Conservation (phyloP, 2,797 vertebrate species). For the Oophaga sylvatica region DNA sequence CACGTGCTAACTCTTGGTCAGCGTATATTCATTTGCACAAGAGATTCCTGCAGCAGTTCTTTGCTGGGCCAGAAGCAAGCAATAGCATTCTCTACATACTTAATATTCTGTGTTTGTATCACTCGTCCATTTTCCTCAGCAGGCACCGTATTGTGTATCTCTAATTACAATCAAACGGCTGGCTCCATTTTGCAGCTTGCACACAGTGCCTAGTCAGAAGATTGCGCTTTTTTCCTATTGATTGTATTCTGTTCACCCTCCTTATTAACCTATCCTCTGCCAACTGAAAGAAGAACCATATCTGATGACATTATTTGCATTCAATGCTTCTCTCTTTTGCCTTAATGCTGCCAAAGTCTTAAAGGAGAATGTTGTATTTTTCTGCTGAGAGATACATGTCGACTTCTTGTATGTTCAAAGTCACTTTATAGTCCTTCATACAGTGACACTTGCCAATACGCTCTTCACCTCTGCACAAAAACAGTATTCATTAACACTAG, state of each 20-base stretch:
- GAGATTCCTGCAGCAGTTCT: slow-evolving; percentile 1
- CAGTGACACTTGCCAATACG: not conserved
- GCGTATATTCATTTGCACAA: not conserved
- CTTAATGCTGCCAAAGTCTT: not conserved
- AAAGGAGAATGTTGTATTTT: not conserved
- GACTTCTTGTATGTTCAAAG: not conserved
- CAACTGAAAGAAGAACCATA: not conserved
- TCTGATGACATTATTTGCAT: not conserved
- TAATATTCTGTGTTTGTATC: slow-evolving; percentile 43
- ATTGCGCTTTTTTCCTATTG: not conserved
- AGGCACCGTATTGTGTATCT: slow-evolving; percentile 48
- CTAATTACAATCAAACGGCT: slow-evolving; percentile 49
- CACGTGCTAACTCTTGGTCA: not conserved
- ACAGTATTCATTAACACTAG: not conserved
- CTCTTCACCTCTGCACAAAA: not conserved
- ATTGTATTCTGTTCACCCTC: not conserved
- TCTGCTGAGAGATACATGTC: not conserved
- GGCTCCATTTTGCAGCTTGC: slow-evolving; percentile 41
- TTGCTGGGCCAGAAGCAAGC: slow-evolving; percentile 15
- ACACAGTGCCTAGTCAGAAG: slow-evolving; percentile 5
- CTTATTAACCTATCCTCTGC: not conserved
- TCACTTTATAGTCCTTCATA: not conserved
- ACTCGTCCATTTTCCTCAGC: slow-evolving; percentile 41
- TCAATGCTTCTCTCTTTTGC: not conserved
- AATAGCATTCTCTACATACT: slow-evolving; percentile 21